Evolutionary conservation across 2,113 vertebrate genomes (phyloP), one percentile per base, ranked within the genome.

Genomic region (Onychorhynchus coronatus): DNA sequence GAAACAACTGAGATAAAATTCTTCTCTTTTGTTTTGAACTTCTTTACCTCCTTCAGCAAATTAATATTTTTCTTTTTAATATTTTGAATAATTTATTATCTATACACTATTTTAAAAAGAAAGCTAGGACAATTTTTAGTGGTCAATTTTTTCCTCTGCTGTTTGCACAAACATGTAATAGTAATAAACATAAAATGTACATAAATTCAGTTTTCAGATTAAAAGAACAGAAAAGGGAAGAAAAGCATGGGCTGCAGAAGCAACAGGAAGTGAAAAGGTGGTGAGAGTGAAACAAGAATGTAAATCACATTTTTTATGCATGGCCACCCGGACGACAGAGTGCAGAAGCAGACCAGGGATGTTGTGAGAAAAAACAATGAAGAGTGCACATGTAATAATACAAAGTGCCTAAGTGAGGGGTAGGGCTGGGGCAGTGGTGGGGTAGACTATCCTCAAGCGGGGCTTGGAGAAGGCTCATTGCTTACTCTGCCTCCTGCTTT

Each of bases 311-410:
- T 91, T 98, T 99, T 99, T 98, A 99, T 98, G 98, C 98, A 98
- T 97, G 98, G 98, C 99, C 99, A 99, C 99, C 99, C 98, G 89
- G 98, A 98, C 97, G 98, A 98, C 98, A 97, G 97, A 98, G 98
- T 98, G 98, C 97, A 97, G 89, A 94, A 95, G 95, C 93, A 61
- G 94, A 94, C 88, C 1, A 5, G 67, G 70, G 97, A 97, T 99
- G 98, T 99, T 99, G 98, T 99, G 98, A 99, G 98, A 99, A 98
- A 98, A 98, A 99, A 99, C 99, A 99, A 98, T 97, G 98, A 98
- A 98, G 97, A 93, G 96, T 96, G 97, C 98, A 99, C 98, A 98
- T 99, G 99, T 98, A 98, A 98, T 98, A 98, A 98, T 97, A 98
- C 97, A 98, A 98, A 99, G 98, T 98, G 97, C 77, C 96, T 97